A percentile compares a stretch with the other conserved stretches of the same genome.
Evolutionary conservation across 2,888 invertebrate genomes (phyloP).

Genomic region (Entomobrya multifasciata): DNA sequence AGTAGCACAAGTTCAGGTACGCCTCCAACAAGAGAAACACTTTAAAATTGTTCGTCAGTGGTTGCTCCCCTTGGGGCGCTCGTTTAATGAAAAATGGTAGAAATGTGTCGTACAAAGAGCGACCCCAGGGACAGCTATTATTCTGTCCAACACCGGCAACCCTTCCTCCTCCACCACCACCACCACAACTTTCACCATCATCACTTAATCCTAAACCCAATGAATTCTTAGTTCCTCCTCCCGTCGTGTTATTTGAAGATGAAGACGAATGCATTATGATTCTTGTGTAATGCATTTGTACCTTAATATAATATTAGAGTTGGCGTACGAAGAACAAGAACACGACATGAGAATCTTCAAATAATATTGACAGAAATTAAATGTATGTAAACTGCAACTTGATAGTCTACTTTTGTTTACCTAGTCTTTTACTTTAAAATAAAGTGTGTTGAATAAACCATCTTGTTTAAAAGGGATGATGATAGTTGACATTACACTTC

Average conservation of each 20-base stretch:
- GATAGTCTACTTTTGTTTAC: background rate
- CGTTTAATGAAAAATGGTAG: constrained; percentile 33
- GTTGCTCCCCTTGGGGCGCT: background rate
- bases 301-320: background rate
- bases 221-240: constrained; percentile 14
- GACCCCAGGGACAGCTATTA: constrained; percentile 29
- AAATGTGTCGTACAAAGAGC: constrained; percentile 32
- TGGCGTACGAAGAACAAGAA: background rate
- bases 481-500: background rate
- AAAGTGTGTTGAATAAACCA: too few species aligned
- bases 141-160: background rate
- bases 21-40: constrained; percentile 48
- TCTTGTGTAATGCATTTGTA: constrained; percentile 51
- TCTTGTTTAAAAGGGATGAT: background rate
- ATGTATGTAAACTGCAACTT: background rate
- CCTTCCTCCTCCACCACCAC: too few species aligned
- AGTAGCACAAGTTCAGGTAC: constrained; percentile 48
- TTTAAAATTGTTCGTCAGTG: constrained; percentile 17
- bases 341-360: background rate
- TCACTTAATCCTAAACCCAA: background rate
- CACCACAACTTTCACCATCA: constrained; percentile 12
- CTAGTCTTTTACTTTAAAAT: background rate
- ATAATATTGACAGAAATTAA: background rate
- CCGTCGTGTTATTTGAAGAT: constrained; percentile 22
- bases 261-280: constrained; percentile 46